phyloP scores from a whole-genome alignment of 2,797 vertebrate species.

The Sebastes cheni region DNA sequence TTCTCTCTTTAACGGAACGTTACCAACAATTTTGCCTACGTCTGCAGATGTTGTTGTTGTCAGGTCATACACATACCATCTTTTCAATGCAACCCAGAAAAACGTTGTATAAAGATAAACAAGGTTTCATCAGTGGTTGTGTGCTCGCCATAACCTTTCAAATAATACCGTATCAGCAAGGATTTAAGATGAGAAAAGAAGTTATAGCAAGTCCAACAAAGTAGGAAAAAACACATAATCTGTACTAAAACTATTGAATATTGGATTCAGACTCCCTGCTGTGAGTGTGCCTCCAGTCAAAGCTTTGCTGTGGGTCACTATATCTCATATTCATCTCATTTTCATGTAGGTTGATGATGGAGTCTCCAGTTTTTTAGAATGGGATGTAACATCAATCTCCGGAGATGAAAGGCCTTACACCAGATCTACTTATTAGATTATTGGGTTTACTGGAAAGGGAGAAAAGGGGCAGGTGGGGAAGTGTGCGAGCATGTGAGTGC shows the following conservation, averaged over 20 bases:
- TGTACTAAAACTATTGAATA: background rate
- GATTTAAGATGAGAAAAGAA: background rate
- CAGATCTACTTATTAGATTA: constrained; percentile 19
- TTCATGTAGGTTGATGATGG: background rate
- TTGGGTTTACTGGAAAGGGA: background rate
- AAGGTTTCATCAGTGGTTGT: no score
- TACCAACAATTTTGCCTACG: no score
- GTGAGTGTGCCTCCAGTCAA: background rate
- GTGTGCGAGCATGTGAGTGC: constrained; percentile 6
- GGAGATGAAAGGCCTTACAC: constrained; percentile 4
- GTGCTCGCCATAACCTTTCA: background rate
- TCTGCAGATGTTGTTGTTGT: background rate
- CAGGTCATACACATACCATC: no score
- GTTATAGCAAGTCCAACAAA: background rate
- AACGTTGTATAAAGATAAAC: background rate
- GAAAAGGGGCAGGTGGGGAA: background rate
- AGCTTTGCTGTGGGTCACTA: background rate
- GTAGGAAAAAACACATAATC: background rate
- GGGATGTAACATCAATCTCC: background rate
- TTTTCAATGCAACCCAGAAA: background rate
- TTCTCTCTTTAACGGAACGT: no score
- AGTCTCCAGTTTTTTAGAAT: background rate
- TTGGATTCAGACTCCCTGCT: background rate
- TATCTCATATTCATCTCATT: background rate
- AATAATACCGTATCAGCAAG: background rate